Base-by-base conservation (phyloP, 64 coral and sea anemone species). In the Montipora cactus region DNA sequence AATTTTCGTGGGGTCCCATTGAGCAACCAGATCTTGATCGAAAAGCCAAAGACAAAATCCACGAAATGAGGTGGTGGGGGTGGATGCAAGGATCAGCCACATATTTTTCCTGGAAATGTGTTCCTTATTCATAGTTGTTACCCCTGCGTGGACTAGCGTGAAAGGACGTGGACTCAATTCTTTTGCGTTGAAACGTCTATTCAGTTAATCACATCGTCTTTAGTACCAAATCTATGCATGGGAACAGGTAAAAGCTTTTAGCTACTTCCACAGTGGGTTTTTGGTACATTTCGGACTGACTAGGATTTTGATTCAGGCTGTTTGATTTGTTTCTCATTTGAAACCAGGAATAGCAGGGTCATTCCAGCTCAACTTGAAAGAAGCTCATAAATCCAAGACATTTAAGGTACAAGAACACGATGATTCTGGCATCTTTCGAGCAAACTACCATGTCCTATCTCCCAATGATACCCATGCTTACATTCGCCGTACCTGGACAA, bases 381-480 rank as follows among this genome's bases (percentile, higher is more conserved):
- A 73, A 18, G 77, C 77, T 19, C 25, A 79, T 44, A 79, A 25
- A 4, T 46, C 14, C 47, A 84, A 18, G n/a, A 70, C n/a, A 2
- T 91, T 81, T 49, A 22, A 37, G 23, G 87, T 84, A 5, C 47
- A 88, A 83, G 96, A 98, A 74, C 87, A 93, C 46, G 96, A 98
- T 48, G 96, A 98, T 76, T 98, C 96, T 1, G 96, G 96, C 10
- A 84, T 98, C 13, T 95, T 93, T 59, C 77, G 49, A 48, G 69
- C 96, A n/a, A 88, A 47, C 2, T 98, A 98, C 81, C 87, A 71
- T 1, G 93, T 92, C 6, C 50, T 77, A 5, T 72, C 75, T 11
- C 8, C 49, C 21, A 95, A 95, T 44, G 58, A 87, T 10, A 93
- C 94, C 47, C 91, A 98, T 44, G 64, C 19, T 28, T 74, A 59